Base-by-base conservation (phyloP, 2,113 vertebrate species). In the Panurus biarmicus region DNA sequence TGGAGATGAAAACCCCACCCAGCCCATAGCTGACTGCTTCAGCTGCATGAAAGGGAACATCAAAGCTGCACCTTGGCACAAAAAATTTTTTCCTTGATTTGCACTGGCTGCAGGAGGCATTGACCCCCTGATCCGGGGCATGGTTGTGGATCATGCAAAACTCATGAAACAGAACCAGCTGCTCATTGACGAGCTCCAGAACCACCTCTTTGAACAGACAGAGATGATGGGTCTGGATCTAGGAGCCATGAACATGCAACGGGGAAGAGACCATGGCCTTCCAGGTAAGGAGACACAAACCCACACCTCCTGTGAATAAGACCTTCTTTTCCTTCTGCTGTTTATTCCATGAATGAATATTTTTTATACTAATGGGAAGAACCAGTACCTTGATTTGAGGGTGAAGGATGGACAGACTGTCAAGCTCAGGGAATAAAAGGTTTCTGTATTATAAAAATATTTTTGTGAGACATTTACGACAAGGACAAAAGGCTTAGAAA, bases 261-360 rank as follows among this genome's bases (percentile, higher is more conserved):
- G 98, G 21, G 93, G 97, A 45, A 98, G 98, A 44, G 98, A 99
- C 33, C 98, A 99, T 1, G 98, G 97, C 44, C 87, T 99, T 40
- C 98, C 97, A 95, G 98, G 98, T 99, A 85, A 66, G 69, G 28
- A 62, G 23, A 58, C 36, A 17, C 67, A 57, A 74, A 31, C 12
- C 23, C 60, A 42, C 7, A 10, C 0, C 0, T 72, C 10, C 45
- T 76, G 23, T 62, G 25, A 66, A 10, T 35, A 57, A 31, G 7
- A n/a, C 1, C 0, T 12, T 9, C 36, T 31, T 67, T 53, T 29
- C 28, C 22, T 62, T 28, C 47, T 75, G 23, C 33, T 50, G 11
- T 17, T 81, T 57, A 17, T 40, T 51, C 15, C 22, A 21, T 1
- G 3, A 87, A 38, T 11, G 10, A 42, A 45, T 19, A 47, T 86